Percentiles rank a stretch among this genome's conserved stretches.
Evolutionary conservation across 2,888 invertebrate genomes (phyloP).

Genomic region (Lasius fuliginosus): DNA sequence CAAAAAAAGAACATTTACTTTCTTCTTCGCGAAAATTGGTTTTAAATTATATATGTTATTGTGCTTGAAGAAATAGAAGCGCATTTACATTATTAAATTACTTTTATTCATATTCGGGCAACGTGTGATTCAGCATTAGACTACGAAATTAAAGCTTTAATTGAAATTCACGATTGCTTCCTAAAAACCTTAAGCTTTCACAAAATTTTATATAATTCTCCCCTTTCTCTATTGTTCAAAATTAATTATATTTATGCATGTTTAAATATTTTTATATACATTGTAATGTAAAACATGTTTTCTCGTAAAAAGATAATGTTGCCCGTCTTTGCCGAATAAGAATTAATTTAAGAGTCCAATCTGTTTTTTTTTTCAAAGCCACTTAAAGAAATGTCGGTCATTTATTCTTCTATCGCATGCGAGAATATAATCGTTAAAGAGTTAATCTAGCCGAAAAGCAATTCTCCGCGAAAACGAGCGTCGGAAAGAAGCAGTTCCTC

Average conservation of each 20-base stretch:
- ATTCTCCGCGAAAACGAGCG: background rate
- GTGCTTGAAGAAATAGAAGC: background rate
- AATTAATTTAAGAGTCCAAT: background rate
- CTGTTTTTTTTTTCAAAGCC: background rate
- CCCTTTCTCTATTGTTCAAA: background rate
- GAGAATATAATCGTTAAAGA: conserved; percentile 20
- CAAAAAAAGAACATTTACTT: background rate
- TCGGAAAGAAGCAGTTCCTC: background rate
- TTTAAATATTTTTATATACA: background rate
- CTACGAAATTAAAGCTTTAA: background rate
- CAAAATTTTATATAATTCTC: background rate
- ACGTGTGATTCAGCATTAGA: background rate
- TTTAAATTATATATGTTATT: background rate
- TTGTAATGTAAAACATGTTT: background rate
- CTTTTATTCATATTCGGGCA: background rate
- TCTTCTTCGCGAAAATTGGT: background rate
- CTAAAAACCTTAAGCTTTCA: background rate
- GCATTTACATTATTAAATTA: background rate
- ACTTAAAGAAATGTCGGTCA: background rate
- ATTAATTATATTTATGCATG: background rate
- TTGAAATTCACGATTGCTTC: no score
- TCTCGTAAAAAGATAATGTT: no score
- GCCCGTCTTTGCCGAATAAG: no score
- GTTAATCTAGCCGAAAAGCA: conserved; percentile 19
- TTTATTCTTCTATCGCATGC: background rate